Evolutionary conservation across 2,888 invertebrate species (phyloP), one percentile per base, ranked within the genome.

Genomic region (Thereva unica): DNA sequence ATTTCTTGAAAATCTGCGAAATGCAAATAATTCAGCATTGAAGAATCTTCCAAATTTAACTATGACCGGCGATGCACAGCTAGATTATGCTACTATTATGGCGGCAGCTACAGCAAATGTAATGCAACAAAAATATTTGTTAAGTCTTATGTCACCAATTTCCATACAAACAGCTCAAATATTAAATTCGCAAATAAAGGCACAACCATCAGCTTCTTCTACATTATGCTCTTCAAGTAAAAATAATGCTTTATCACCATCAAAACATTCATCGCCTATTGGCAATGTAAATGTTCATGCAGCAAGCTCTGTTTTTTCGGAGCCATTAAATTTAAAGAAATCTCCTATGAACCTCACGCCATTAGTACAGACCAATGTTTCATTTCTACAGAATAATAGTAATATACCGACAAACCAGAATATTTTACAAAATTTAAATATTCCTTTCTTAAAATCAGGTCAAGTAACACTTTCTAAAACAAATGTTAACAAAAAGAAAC

Each of bases 111-210:
- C 68, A 23, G 44, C 69, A 50, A 70, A 68, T 64, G 45, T 64
- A 41, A 64, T 68, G 54, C 70, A 70, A 47, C 61, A 70, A 34
- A 61, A 67, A 40, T 70, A 68, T 68, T 65, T 69, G 50, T 50
- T 66, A 55, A 69, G 55, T 54, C 56, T 69, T 53, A 56, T 67
- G 59, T 53, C 66, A 45, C 66, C 66, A 44, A n/a, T 66, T 41
- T 42, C 66, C 37, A 42, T 66, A 10, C 66, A 66, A 65, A 64
- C 64, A 34, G 49, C 44, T 9, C 53, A 54, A 4, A 35, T 53
- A 38, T 37, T 64, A 54, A 64, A 37, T 44, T 40, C 63, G 7
- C 64, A 64, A 12, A 52, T 44, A 54, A 53, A 64, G 38, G 12
- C 40, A 8, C 45, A 53, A 8, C 53, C 64, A 44, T 54, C 64